phyloP scores from a whole-genome alignment of 1,140 invertebrate genomes.

The honey bee (Apis mellifera) region Amel_HAv3.1 CM009936.2:8459001-8459500 shows the following conservation, averaged over 20 bases:
- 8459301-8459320: background rate
- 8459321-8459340: background rate
- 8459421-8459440: slow-evolving; percentile 83
- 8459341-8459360: slow-evolving; percentile 2
- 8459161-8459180: slow-evolving; percentile 12
- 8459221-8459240: slow-evolving; percentile 22
- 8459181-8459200: slow-evolving; percentile 27
- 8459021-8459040: background rate
- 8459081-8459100: background rate
- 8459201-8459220: slow-evolving; percentile 8
- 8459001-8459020: background rate
- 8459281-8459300: slow-evolving; percentile 29
- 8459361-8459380: slow-evolving; percentile 80
- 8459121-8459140: background rate
- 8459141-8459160: slow-evolving; percentile 5
- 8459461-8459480: slow-evolving; percentile 50
- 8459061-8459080: background rate
- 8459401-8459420: slow-evolving; percentile 83
- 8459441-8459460: slow-evolving; percentile 70
- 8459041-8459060: background rate
- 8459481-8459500: slow-evolving; percentile 36
- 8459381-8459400: slow-evolving; percentile 83
- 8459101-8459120: background rate
- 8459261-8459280: slow-evolving; percentile 24
- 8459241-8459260: slow-evolving; percentile 3